phyloP scores from a whole-genome alignment of 2,797 vertebrate species.

The Mormyrops boulengeri region DNA sequence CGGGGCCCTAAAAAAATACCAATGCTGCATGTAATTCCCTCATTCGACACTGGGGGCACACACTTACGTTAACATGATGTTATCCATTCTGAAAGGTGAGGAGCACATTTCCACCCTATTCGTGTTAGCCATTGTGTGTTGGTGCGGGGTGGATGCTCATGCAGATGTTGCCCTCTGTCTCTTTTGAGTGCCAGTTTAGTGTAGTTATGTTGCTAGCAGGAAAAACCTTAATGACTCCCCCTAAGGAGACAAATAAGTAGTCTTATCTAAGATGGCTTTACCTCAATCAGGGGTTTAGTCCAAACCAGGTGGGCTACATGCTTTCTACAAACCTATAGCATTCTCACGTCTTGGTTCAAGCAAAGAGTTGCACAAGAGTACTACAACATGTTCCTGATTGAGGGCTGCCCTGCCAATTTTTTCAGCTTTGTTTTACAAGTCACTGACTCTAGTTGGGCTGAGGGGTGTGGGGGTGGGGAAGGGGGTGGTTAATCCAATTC shows the following conservation, averaged over 20 bases:
- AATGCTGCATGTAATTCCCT: neutral
- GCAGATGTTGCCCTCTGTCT: neutral
- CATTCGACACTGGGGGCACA: neutral
- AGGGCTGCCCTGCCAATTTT: neutral
- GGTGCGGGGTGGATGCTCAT: neutral
- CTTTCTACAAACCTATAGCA: neutral
- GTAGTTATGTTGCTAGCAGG: neutral
- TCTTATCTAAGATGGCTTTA: neutral
- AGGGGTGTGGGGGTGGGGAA: neutral
- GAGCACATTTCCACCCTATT: neutral
- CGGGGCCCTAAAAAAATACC: neutral
- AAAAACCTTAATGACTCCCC: neutral
- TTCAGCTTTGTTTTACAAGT: neutral
- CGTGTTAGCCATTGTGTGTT: neutral
- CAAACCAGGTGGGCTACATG: neutral
- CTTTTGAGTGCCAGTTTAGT: neutral
- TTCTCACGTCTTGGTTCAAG: neutral
- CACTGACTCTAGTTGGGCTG: neutral
- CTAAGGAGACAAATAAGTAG: neutral
- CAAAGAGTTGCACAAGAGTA: neutral
- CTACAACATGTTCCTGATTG: neutral
- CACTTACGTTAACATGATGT: neutral
- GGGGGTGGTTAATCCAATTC: neutral
- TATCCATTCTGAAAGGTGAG: neutral
- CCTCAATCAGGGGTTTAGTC: neutral